phyloP scores from a whole-genome alignment of 2,888 invertebrate species.

The Crossocerus cetratus region DNA sequence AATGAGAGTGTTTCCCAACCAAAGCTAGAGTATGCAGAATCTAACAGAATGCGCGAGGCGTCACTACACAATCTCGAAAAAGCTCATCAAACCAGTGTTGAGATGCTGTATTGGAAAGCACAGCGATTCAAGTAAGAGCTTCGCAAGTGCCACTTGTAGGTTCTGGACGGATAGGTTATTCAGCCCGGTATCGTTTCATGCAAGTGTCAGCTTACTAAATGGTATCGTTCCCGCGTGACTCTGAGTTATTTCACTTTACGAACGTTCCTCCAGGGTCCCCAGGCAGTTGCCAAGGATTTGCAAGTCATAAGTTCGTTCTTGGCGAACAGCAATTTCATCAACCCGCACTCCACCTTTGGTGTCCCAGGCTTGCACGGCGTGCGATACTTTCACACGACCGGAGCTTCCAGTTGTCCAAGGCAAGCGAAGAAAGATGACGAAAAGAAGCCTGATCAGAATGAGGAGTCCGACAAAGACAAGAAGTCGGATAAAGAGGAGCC shows the following conservation, averaged over 20 bases:
- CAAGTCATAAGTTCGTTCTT: conserved; percentile 77
- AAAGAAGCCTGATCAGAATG: conserved; percentile 19
- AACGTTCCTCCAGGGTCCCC: conserved; percentile 60
- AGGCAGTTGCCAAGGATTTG: conserved; percentile 78
- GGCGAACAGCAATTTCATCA: conserved; percentile 43
- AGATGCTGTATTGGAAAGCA: conserved; percentile 15
- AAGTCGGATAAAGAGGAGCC: background rate
- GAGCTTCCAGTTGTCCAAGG: conserved; percentile 45
- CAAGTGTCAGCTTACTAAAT: conserved; percentile 35
- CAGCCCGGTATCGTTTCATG: conserved; percentile 55
- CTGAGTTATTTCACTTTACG: background rate
- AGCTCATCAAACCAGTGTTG: conserved; percentile 34
- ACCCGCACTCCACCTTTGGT: conserved; percentile 12
- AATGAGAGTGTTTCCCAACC: background rate
- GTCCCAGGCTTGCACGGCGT: conserved; percentile 13
- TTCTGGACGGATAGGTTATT: conserved; percentile 40
- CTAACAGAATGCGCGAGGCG: conserved; percentile 57
- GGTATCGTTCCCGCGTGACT: background rate
- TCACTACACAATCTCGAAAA: conserved; percentile 51
- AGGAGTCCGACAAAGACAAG: background rate
- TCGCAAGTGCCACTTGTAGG: conserved; percentile 5
- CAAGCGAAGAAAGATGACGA: conserved; percentile 57
- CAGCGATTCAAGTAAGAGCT: conserved; percentile 2
- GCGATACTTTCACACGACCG: conserved; percentile 57
- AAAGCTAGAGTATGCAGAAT: conserved; percentile 63